Percentiles rank a stretch among this genome's conserved stretches.
These are phyloP conservation scores for Ceratotherium simum DNA, from an alignment of 2,113 vertebrate species.

Conservation along the genomic window DNA sequence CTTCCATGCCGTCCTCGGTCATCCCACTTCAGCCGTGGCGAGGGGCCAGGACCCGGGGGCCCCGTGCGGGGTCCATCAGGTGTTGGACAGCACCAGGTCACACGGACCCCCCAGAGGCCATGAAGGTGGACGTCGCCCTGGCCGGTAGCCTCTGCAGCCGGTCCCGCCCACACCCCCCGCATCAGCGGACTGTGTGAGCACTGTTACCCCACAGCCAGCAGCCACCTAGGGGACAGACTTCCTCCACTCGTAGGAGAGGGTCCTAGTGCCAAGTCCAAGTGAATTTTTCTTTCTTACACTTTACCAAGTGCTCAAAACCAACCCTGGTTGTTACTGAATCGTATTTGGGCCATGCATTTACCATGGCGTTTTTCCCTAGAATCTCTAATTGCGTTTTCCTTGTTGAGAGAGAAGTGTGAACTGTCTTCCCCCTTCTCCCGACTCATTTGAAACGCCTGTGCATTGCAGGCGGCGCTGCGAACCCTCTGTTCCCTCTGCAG, in stretches of 20 bases:
- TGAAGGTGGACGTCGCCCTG: accelerated
- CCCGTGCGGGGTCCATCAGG: neutral
- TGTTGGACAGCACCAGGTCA: neutral
- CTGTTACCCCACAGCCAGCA: accelerated
- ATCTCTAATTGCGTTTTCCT: neutral
- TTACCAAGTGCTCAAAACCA: accelerated
- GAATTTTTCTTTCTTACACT: neutral
- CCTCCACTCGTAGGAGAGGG: accelerated
- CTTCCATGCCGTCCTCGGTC: no score
- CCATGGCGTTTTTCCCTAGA: neutral
- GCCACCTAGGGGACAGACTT: accelerated
- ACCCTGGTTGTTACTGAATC: neutral
- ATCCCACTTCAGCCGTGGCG: neutral
- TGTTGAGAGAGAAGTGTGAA: neutral
- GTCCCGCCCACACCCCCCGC: neutral
- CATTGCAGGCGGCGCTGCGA: accelerated
- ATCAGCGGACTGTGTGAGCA: neutral
- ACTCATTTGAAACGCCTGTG: neutral
- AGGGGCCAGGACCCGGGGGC: neutral
- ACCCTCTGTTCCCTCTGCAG: no score
- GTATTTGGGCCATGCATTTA: accelerated
- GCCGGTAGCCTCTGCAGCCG: neutral
- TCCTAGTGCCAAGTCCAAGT: accelerated
- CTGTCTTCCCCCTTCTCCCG: neutral
- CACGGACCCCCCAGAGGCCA: neutral